Base-by-base conservation (phyloP, 1,140 invertebrate genomes). In the Neodiprion fabricii region DNA sequence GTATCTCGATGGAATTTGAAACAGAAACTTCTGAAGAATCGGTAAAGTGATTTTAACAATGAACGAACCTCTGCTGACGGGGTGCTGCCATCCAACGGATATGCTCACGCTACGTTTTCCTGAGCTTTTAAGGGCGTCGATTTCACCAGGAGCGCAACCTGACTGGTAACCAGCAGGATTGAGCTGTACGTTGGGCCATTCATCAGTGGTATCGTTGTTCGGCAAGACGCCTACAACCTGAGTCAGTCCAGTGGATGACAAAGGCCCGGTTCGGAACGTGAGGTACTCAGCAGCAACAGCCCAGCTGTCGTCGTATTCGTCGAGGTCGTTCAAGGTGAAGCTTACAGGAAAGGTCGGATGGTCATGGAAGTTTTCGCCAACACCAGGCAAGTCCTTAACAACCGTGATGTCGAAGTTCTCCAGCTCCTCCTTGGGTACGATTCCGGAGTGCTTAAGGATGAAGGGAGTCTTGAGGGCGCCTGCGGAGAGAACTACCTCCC, bases 11-110 rank as follows among this genome's bases (percentile, higher is more conserved):
- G 67, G 50, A 74, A 48, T 7, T 61, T 28, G 72, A 7, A 68
- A 28, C 0, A 40, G 5, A 40, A 40, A 40, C 28, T 40, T 5
- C 28, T 40, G 2, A 40, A 40, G 28, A 40, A 40, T 3, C 28
- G 28, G 28, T 40, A 40, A 2, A 40, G 28, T 40, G 28, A 5
- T 40, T 40, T 40, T 3, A 40, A 40, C 1, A 40, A 40, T 40
- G 2, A 3, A 21, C 71, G 91, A 91, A n/a, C 96, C 96, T 75
- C 92, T 89, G 72, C 95, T 96, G 75, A 92, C 92, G 0, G 96
- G 93, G 79, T 94, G 93, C 5, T 95, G 78, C 49, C 92, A 89
- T 28, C 93, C 90, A 5, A 92, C 91, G 1, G 91, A 90, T 47
- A 95, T 90, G 1, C 89, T 89, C 72, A 89, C 65, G 21, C 65